Evolutionary conservation across 2,797 vertebrate genomes (phyloP).

Genomic region (Gallirallus australis): DNA sequence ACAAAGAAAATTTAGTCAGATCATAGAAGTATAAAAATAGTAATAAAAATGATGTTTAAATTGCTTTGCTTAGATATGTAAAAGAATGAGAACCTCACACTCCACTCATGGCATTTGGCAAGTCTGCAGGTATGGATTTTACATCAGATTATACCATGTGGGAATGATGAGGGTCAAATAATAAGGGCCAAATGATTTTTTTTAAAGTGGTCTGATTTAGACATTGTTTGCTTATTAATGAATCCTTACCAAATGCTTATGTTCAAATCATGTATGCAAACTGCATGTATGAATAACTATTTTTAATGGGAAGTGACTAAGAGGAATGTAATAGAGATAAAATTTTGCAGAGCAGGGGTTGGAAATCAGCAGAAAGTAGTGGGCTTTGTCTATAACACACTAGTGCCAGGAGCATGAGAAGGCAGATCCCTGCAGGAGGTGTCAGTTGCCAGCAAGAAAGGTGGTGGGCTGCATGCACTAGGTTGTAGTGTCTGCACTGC

Average conservation of each 20-base stretch:
- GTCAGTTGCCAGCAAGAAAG: background rate
- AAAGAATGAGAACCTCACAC: background rate
- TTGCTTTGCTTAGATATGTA: background rate
- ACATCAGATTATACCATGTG: too few species aligned
- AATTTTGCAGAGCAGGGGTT: background rate
- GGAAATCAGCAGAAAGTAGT: background rate
- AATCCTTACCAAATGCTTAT: background rate
- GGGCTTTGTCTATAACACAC: background rate
- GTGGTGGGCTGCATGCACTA: rapidly evolving
- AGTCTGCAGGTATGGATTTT: too few species aligned
- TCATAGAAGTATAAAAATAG: background rate
- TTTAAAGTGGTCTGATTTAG: background rate
- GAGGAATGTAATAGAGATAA: background rate
- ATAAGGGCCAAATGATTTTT: background rate
- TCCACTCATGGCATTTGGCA: too few species aligned
- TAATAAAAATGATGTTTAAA: background rate
- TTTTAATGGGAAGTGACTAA: background rate
- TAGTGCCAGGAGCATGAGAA: background rate
- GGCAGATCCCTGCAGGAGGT: background rate
- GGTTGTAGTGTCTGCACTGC: background rate
- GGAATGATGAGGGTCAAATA: too few species aligned
- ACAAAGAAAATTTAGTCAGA: background rate
- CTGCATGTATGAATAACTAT: background rate
- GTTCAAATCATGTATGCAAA: background rate
- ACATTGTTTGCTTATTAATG: background rate